Percentiles rank a stretch among this genome's conserved stretches.
These are phyloP conservation scores for Mesembrinibis cayennensis DNA, from an alignment of 2,113 vertebrate species.

Conservation along the genomic window DNA sequence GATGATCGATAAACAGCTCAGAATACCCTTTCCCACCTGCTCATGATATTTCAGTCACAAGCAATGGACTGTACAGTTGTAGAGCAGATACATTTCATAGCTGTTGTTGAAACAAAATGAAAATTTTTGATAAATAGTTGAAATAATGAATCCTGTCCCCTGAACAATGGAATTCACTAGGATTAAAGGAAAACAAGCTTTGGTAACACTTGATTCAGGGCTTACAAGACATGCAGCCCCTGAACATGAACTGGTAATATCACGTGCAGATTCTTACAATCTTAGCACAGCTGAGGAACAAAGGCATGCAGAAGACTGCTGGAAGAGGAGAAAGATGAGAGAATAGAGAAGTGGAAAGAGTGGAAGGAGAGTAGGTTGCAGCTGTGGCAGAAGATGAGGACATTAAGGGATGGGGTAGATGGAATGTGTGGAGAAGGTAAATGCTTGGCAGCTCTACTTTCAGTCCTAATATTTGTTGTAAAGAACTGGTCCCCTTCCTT, in stretches of 20 bases:
- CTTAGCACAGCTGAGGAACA: not conserved
- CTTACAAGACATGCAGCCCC: not conserved
- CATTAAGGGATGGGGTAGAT: not conserved
- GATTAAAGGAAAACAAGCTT: not conserved
- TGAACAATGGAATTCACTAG: not conserved
- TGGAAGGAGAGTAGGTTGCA: not conserved
- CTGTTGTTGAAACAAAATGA: not conserved
- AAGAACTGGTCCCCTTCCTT: not conserved
- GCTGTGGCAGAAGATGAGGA: not conserved
- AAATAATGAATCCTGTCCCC: not conserved
- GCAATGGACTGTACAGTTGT: not conserved
- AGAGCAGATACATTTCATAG: not conserved
- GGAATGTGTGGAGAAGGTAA: not conserved
- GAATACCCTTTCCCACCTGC: not conserved
- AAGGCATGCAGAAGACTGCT: not conserved
- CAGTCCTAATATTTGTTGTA: not conserved
- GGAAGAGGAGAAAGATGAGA: not conserved
- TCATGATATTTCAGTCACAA: not conserved
- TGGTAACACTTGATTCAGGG: not conserved
- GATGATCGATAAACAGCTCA: not conserved
- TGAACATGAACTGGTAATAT: not conserved
- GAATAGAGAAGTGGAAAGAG: not conserved
- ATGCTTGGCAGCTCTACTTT: not conserved
- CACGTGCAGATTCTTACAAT: not conserved
- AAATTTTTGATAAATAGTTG: not conserved